Base-by-base conservation (phyloP, 2,113 vertebrate genomes). In the Sminthopsis crassicaudata region DNA sequence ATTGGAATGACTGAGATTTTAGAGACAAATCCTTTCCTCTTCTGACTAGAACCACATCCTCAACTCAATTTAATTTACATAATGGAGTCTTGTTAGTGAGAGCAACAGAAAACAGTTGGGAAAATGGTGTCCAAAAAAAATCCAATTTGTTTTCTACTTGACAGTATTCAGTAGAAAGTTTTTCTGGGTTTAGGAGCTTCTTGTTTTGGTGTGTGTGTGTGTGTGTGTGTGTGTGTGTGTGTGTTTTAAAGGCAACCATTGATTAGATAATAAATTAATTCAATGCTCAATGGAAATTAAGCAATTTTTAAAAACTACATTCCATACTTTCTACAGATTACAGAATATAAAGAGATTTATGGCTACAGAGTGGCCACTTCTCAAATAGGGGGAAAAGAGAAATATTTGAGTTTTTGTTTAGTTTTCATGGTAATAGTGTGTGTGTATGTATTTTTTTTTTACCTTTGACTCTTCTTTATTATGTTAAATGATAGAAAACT, bases 51-150 rank as follows among this genome's bases (percentile, higher is more conserved):
- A 84, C 36, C 22, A 84, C 53, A 12, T 0, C 10, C 8, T 89
- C 42, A 60, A 96, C 26, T 50, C 55, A 91, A 95, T 95, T 95
- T 94, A 60, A 96, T 97, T 96, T 97, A 57, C 57, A 90, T 97
- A 97, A 97, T 95, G 67, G 55, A 93, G 92, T 95, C 67, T 42
- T 97, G 84, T 98, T 93, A 97, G 91, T 67, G 53, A 67, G 97
- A 96, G 95, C 89, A 94, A 54, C 2, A n/a, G 92, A 30, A 84
- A 94, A 67, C 90, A 95, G 91, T 89, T 48, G 93, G 89, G 94
- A 97, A 95, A 84, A 91, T 95, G 95, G 93, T 93, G 91, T 96
- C 54, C 46, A 94, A 54, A 91, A 23, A 53, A 94, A 95, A 96
- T 89, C 60, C 22, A 96, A 93, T 94, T 95, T 92, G 19, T 96